A percentile compares a stretch with the other conserved stretches of the same genome.
These are phyloP conservation scores for Campoletis raptor DNA, from an alignment of 2,888 invertebrate genomes.

Conservation along the genomic window DNA sequence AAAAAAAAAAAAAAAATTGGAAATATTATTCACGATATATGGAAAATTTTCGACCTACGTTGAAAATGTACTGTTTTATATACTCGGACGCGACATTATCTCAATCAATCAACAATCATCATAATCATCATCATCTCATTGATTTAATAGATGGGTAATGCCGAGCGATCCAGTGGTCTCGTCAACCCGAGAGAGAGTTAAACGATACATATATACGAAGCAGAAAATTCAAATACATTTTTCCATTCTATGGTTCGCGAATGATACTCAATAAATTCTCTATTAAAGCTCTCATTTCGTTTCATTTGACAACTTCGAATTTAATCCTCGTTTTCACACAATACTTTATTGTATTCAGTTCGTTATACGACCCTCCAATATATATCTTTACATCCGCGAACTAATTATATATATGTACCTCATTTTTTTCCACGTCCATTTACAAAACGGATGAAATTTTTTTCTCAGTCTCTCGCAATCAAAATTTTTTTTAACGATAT, in stretches of 20 bases:
- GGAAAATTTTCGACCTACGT: not conserved
- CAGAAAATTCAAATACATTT: slow-evolving; percentile 18
- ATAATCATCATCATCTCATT: slow-evolving; percentile 52
- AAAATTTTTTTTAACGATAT: not conserved
- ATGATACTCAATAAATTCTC: slow-evolving; percentile 59
- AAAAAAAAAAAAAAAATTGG: not conserved
- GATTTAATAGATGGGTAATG: slow-evolving; percentile 44
- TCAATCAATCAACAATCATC: slow-evolving; percentile 58
- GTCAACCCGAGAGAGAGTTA: slow-evolving; percentile 38
- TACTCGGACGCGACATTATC: slow-evolving; percentile 38
- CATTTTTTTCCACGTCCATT: not conserved
- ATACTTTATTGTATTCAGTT: not conserved
- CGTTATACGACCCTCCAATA: not conserved
- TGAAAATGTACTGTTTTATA: slow-evolving; percentile 3
- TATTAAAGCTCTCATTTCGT: slow-evolving; percentile 53
- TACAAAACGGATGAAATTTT: not conserved
- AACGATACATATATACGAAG: slow-evolving; percentile 38
- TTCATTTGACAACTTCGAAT: slow-evolving; percentile 34
- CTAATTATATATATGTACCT: not conserved
- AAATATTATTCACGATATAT: slow-evolving; percentile 1
- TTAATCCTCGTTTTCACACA: not conserved
- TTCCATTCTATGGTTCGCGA: slow-evolving; percentile 35
- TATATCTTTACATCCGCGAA: not conserved
- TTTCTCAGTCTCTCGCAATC: not conserved
- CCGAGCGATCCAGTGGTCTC: slow-evolving; percentile 25